Evolutionary conservation across 37 sponge, comb jelly and placozoan species (phyloP), one percentile per base, ranked within the genome.

Genomic region (Diacarnus erythraeanus): DNA sequence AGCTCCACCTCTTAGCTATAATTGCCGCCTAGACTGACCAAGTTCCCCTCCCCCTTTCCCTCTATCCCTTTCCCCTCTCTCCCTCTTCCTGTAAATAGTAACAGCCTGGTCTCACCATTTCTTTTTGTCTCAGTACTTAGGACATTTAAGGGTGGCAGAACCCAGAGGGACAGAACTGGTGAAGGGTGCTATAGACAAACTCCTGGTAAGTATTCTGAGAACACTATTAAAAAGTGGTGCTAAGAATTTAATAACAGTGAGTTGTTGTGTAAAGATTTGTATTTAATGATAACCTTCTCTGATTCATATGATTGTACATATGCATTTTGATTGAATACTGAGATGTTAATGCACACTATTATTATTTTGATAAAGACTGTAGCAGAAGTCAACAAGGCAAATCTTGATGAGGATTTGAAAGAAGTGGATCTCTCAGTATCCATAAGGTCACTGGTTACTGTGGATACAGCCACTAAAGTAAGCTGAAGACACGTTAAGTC

Each of bases 401-500:
- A 72, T 30, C n/a, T 20, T 4, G 54, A 35, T 61, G 64, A 59
- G 38, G 63, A 61, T 59, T n/a, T 76, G 3, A 37, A 72, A 21
- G 66, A 59, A 38, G 74, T 73, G 37, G 75, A 74, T 42, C 72
- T 82, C 25, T 38, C 75, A 1, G 63, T 82, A 27, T 82, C 83
- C 41, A 64, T 82, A 12, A 10, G 66, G 12, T 31, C 69, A 8
- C 36, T 69, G 4, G 30, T 61, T 0, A 57, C 71, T 36, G 33
- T 41, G 36, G 81, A 80, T 35, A 71, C 9, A 4, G 58, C 23
- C 8, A 54, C 80, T 31, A 79, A 79, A 42, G 81, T 80, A 38
- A n/a, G 74, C 33, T 23, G n/a, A 61, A 61, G 64, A 29, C 18
- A 21, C 57, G 18, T 54, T 21, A 12, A 54, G 57, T 54, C 57